Percentiles rank a stretch among this genome's conserved stretches.
Conservation (phyloP, 1,140 invertebrate genomes). For the Phortica variegata region DNA sequence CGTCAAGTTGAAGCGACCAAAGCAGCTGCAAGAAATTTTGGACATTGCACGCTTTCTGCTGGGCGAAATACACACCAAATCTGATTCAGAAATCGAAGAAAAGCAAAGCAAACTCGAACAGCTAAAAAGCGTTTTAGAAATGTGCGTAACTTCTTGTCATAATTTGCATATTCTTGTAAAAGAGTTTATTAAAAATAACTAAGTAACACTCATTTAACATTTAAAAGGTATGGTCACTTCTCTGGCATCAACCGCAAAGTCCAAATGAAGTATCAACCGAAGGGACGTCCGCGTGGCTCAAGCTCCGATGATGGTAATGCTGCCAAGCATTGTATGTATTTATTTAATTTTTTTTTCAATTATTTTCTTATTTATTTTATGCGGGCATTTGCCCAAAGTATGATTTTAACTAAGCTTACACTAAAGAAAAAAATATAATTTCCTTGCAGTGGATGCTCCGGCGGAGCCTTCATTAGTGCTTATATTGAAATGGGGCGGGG, state of each 20-base stretch:
- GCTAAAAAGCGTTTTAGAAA: conserved; percentile 97
- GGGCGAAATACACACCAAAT: conserved; percentile 81
- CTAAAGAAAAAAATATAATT: conserved; percentile 12
- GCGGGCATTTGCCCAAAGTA: too few species aligned
- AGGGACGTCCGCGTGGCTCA: conserved; percentile 86
- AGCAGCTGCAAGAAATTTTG: conserved; percentile 95
- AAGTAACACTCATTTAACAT: conserved; percentile 17
- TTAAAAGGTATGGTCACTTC: conserved; percentile 94
- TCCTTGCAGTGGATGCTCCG: conserved; percentile 66
- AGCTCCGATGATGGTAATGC: conserved; percentile 91
- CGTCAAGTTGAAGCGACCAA: conserved; percentile 96
- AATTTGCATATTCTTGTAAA: background rate
- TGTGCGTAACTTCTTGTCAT: conserved; percentile 75
- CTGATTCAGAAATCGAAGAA: conserved; percentile 93
- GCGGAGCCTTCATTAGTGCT: conserved; percentile 88
- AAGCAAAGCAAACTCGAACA: conserved; percentile 96
- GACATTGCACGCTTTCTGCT: conserved; percentile 90
- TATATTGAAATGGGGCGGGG: conserved; percentile 99
- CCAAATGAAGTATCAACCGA: conserved; percentile 98
- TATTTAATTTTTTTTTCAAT: background rate
- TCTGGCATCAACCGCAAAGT: conserved; percentile 99
- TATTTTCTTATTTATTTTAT: conserved; percentile 2
- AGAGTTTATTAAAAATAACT: background rate
- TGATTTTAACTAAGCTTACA: background rate
- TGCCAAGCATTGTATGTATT: conserved; percentile 43